Conservation (phyloP, 2,888 invertebrate species). For the Drosophila mayaguana region DNA sequence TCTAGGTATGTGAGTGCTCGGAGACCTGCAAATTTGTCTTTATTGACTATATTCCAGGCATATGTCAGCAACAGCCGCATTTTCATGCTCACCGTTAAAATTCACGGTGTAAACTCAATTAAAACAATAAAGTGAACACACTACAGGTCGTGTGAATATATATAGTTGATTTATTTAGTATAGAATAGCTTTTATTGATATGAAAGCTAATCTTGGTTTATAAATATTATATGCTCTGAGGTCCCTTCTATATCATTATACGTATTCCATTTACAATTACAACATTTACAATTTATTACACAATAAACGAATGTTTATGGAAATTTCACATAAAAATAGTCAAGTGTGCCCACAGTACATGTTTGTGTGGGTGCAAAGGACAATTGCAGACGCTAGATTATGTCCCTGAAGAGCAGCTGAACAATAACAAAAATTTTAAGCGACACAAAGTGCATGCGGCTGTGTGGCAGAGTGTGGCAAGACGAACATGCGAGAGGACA, state of each 20-base stretch:
- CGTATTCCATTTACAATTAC: no score
- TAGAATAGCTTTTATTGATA: no score
- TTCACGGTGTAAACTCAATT: no score
- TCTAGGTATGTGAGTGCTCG: no score
- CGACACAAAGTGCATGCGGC: constrained; percentile 42
- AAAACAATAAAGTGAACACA: no score
- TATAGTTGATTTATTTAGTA: no score
- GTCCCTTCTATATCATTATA: no score
- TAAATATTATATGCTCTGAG: neutral
- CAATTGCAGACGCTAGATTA: constrained; percentile 33
- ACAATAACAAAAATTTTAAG: constrained; percentile 59
- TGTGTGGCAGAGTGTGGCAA: constrained; percentile 31
- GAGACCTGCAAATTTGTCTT: no score
- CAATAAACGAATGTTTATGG: neutral
- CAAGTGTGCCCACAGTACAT: constrained; percentile 1
- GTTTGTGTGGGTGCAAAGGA: constrained; percentile 8
- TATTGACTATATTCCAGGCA: no score
- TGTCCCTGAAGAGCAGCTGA: constrained; percentile 52
- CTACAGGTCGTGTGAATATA: no score
- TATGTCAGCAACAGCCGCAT: no score
- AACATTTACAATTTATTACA: neutral
- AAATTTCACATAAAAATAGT: neutral
- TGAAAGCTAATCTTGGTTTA: neutral
- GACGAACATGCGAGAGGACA: constrained; percentile 42
- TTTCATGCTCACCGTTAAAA: no score